These are phyloP conservation scores for Gorsachius magnificus DNA, from an alignment of 2,797 vertebrate species.

Conservation along the genomic window DNA sequence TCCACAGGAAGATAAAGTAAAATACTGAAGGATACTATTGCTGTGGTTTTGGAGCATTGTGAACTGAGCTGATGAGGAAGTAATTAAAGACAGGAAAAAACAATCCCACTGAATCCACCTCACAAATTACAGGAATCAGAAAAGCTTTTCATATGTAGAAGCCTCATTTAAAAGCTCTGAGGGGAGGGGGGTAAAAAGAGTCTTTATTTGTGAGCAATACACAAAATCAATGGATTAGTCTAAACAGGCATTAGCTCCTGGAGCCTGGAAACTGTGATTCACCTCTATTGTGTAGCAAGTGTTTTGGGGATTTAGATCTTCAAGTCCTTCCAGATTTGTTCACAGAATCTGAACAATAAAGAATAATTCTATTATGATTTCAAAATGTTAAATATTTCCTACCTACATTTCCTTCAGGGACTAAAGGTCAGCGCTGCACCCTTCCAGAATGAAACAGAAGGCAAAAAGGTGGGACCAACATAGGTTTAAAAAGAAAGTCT, in stretches of 20 bases:
- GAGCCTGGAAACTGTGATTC: not conserved
- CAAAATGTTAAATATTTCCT: conserved; percentile 34
- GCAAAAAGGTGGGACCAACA: not conserved
- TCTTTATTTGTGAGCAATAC: not conserved
- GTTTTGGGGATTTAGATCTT: not conserved
- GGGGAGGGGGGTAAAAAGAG: not conserved
- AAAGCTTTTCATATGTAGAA: conserved; percentile 24
- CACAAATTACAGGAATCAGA: conserved; percentile 34
- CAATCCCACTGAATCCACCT: not conserved
- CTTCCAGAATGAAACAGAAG: not conserved
- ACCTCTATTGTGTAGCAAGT: not conserved
- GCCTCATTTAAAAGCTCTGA: not conserved
- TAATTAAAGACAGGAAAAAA: conserved; percentile 67
- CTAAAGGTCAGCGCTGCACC: not conserved
- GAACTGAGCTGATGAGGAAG: conserved; percentile 53
- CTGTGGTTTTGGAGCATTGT: not conserved
- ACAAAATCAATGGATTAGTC: not conserved
- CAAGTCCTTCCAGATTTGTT: not conserved
- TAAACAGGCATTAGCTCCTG: not conserved
- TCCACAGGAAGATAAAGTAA: not conserved
- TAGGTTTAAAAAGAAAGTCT: not conserved
- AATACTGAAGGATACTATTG: conserved; percentile 3
- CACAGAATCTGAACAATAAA: not conserved
- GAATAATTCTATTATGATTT: not conserved
- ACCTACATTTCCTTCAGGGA: not conserved